These are phyloP conservation scores for Clupea harengus DNA, from an alignment of 2,113 vertebrate species.

Conservation along the genomic window DNA sequence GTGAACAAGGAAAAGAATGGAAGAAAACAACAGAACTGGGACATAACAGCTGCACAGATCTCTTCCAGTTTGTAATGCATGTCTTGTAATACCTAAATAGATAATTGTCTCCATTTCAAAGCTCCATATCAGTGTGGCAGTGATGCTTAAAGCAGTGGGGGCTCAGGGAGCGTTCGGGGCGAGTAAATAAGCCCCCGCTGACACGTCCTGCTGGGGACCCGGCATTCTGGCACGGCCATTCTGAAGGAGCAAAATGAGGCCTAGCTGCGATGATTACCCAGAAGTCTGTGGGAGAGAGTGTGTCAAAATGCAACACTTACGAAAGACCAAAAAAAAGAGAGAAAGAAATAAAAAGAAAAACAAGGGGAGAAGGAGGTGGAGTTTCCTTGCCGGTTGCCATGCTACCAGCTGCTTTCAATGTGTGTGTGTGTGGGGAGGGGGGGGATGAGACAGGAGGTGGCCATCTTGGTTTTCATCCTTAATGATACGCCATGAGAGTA, in stretches of 20 bases:
- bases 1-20: conserved; percentile 52
- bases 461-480: background rate
- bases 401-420: background rate
- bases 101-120: conserved; percentile 72
- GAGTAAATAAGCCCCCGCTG: conserved; percentile 67
- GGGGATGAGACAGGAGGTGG: background rate
- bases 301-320: conserved; percentile 59
- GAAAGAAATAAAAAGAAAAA: background rate
- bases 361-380: background rate
- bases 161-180: conserved; percentile 52
- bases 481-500: background rate
- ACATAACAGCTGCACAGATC: background rate
- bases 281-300: conserved; percentile 41
- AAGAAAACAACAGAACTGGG: conserved; percentile 8
- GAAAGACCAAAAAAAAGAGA: conserved; percentile 38
- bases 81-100: conserved; percentile 70
- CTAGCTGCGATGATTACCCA: conserved; percentile 61
- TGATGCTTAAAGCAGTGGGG: conserved; percentile 68
- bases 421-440: too few species aligned
- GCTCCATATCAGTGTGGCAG: conserved; percentile 64
- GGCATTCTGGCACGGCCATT: conserved; percentile 54
- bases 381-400: conserved; percentile 25
- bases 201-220: conserved; percentile 55
- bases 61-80: conserved; percentile 57
- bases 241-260: conserved; percentile 61